phyloP scores from a whole-genome alignment of 2,888 invertebrate genomes.

The Heliconius hortense region DNA sequence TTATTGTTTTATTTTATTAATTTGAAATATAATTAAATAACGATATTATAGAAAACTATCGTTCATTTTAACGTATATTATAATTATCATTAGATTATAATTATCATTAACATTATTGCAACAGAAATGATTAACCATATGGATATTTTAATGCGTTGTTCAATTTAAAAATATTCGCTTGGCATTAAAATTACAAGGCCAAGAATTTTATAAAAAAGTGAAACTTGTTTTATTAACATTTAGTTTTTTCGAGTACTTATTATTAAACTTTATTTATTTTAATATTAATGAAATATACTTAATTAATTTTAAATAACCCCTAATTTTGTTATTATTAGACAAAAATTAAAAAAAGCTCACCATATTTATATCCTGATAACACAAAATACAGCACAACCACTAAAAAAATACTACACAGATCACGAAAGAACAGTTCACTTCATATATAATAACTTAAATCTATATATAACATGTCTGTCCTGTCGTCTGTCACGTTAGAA shows the following conservation, averaged over 20 bases:
- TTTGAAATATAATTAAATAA: conserved; percentile 8
- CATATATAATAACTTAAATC: conserved; percentile 37
- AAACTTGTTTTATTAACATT: conserved; percentile 13
- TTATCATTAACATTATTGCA: conserved; percentile 6
- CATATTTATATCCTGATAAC: conserved; percentile 62
- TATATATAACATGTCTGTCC: conserved; percentile 60
- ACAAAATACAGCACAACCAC: conserved; percentile 54
- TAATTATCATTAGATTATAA: conserved; percentile 2
- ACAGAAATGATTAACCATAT: conserved; percentile 20
- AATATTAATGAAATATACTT: background rate
- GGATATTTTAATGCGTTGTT: conserved; percentile 27
- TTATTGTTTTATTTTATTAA: background rate
- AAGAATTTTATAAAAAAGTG: conserved; percentile 5
- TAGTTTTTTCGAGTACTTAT: background rate
- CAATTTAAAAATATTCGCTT: conserved; percentile 21
- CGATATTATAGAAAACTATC: background rate
- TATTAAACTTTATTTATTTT: background rate
- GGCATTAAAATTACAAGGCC: conserved; percentile 29
- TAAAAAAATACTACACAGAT: conserved; percentile 50
- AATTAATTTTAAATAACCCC: too few relatives aligned
- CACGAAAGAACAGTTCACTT: conserved; percentile 46
- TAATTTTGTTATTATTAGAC: background rate
- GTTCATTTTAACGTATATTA: conserved; percentile 8
- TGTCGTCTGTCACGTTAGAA: conserved; percentile 69
- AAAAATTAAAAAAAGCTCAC: conserved; percentile 53